Evolutionary conservation across 2,113 vertebrate species (phyloP).

Genomic region (Charadrius vociferus): DNA sequence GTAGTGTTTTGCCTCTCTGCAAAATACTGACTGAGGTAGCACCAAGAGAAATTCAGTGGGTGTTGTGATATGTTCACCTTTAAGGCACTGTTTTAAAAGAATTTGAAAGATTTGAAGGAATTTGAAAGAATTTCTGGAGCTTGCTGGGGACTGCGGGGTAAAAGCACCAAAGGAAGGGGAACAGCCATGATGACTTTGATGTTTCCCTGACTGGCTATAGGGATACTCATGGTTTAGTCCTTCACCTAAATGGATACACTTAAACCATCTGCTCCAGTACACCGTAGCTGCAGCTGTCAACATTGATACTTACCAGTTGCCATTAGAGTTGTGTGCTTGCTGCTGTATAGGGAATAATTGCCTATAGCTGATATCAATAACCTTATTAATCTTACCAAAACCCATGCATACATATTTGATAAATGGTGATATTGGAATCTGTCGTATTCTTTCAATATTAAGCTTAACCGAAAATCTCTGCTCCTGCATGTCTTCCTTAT

Average conservation of each 20-base stretch:
- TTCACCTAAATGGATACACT: conserved; percentile 26
- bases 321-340: background rate
- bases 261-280: conserved; percentile 29
- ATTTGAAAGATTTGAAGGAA: background rate
- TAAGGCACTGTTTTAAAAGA: background rate
- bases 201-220: background rate
- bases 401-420: background rate
- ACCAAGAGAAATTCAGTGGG: background rate
- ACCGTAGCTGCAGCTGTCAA: background rate
- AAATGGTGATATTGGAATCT: conserved; percentile 8
- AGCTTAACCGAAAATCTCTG: background rate
- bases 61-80: background rate
- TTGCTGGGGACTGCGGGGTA: background rate
- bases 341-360: background rate
- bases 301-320: conserved; percentile 21
- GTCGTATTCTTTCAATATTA: conserved; percentile 21
- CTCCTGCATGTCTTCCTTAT: background rate
- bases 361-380: conserved; percentile 8
- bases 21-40: background rate
- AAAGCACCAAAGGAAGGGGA: background rate
- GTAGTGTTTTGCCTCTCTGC: background rate
- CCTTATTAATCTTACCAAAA: background rate
- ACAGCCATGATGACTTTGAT: background rate
- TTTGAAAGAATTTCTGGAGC: background rate
- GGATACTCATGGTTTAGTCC: conserved; percentile 9